Conservation (phyloP, 2,888 invertebrate species). For the Protodeltote pygarga region DNA sequence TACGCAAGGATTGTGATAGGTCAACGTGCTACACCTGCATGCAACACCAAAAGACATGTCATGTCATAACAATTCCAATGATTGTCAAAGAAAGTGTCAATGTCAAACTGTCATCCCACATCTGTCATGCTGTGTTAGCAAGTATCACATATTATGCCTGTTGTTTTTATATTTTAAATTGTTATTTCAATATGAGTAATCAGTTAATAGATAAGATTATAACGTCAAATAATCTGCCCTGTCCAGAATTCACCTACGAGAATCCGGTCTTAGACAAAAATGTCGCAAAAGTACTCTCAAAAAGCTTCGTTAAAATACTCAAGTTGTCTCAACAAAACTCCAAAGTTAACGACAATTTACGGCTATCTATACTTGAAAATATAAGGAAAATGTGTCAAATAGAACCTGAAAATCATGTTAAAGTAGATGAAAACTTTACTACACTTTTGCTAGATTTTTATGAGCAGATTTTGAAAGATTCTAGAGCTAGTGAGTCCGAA, state of each 20-base stretch:
- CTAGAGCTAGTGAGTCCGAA: conserved; percentile 16
- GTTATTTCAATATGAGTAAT: conserved; percentile 58
- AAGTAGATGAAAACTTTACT: conserved; percentile 63
- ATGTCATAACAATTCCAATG: no score
- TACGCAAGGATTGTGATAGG: no score
- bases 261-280: conserved; percentile 74
- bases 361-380: conserved; percentile 66
- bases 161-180: no score
- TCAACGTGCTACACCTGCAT: no score
- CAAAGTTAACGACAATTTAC: conserved; percentile 65
- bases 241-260: conserved; percentile 66
- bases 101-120: no score
- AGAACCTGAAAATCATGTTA: conserved; percentile 65
- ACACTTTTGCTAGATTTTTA: conserved; percentile 62
- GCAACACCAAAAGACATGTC: no score
- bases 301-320: conserved; percentile 73
- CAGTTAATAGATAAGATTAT: conserved; percentile 73
- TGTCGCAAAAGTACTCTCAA: conserved; percentile 69
- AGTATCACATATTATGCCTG: no score
- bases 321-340: conserved; percentile 61
- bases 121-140: no score
- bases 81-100: no score
- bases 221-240: conserved; percentile 58
- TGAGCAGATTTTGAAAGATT: conserved; percentile 48
- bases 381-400: conserved; percentile 70